A percentile compares a stretch with the other conserved stretches of the same genome.
Evolutionary conservation across 2,888 invertebrate genomes (phyloP).

Genomic region (Synanthedon tipuliformis): DNA sequence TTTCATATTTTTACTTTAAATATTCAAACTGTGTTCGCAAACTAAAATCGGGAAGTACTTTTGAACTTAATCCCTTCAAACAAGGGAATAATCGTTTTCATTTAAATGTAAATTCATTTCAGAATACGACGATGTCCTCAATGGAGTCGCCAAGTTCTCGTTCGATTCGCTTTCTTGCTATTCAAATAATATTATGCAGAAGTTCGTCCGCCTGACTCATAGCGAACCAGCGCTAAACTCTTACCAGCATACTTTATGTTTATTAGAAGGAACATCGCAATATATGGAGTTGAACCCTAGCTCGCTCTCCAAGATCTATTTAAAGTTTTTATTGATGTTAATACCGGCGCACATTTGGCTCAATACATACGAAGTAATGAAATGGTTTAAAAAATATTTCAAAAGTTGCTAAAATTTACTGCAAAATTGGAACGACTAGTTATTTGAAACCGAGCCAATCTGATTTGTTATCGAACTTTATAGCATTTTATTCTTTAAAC

Average conservation of each 20-base stretch:
- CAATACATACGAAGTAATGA: not conserved
- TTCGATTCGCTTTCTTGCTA: slow-evolving; percentile 34
- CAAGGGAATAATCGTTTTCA: slow-evolving; percentile 55
- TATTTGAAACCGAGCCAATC: too few relatives aligned
- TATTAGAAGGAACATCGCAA: slow-evolving; percentile 15
- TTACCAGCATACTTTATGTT: slow-evolving; percentile 32
- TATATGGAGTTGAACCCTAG: slow-evolving; percentile 7
- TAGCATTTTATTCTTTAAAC: too few relatives aligned
- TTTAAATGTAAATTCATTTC: slow-evolving; percentile 49
- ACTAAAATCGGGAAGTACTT: slow-evolving; percentile 21
- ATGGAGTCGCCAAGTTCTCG: slow-evolving; percentile 36
- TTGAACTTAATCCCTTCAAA: slow-evolving; percentile 47
- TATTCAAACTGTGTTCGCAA: slow-evolving; percentile 29
- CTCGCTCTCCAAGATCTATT: too few relatives aligned
- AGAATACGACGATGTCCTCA: slow-evolving; percentile 35
- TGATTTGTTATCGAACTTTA: too few relatives aligned
- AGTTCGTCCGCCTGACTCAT: slow-evolving; percentile 22
- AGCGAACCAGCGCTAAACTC: slow-evolving; percentile 24
- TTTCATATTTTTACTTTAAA: slow-evolving; percentile 13
- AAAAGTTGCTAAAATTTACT: too few relatives aligned
- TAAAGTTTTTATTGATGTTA: not conserved
- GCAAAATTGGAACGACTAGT: not conserved
- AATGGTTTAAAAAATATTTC: too few relatives aligned
- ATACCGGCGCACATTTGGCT: not conserved
- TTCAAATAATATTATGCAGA: slow-evolving; percentile 48